phyloP scores from a whole-genome alignment of 92 coral and sea anemone genomes.

The Bergia sp. region DNA sequence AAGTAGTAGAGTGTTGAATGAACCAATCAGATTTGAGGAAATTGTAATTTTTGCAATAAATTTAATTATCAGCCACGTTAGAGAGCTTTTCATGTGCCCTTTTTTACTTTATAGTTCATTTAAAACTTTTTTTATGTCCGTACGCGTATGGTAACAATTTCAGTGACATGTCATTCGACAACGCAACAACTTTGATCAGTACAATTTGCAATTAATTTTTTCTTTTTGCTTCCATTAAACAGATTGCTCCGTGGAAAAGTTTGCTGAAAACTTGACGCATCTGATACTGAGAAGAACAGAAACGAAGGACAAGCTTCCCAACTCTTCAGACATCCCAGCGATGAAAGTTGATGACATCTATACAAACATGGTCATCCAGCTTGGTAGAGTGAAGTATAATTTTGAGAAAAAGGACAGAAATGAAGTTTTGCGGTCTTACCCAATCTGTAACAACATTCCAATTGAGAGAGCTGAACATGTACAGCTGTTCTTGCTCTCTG shows the following conservation, averaged over 20 bases:
- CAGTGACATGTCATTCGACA: too few species aligned
- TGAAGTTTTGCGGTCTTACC: not conserved
- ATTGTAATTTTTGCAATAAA: too few species aligned
- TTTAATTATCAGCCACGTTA: too few species aligned
- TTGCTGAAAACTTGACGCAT: not conserved
- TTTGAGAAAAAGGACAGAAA: not conserved
- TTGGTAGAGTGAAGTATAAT: not conserved
- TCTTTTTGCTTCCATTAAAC: too few species aligned
- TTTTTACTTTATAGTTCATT: too few species aligned
- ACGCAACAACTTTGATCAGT: too few species aligned
- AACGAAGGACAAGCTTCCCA: not conserved
- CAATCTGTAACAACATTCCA: not conserved
- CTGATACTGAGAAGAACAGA: not conserved
- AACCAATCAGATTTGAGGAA: too few species aligned
- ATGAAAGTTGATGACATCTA: conserved; percentile 15
- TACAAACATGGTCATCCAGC: not conserved
- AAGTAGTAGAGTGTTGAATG: too few species aligned
- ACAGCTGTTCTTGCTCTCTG: not conserved
- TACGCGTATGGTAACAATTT: too few species aligned
- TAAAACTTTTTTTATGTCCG: too few species aligned
- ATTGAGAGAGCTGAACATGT: not conserved
- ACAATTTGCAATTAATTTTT: too few species aligned
- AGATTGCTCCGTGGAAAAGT: not conserved
- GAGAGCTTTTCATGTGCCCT: too few species aligned
- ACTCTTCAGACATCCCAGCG: not conserved